Evolutionary conservation across 2,888 invertebrate genomes (phyloP).

Genomic region (Sinodicranocentrus sp.): DNA sequence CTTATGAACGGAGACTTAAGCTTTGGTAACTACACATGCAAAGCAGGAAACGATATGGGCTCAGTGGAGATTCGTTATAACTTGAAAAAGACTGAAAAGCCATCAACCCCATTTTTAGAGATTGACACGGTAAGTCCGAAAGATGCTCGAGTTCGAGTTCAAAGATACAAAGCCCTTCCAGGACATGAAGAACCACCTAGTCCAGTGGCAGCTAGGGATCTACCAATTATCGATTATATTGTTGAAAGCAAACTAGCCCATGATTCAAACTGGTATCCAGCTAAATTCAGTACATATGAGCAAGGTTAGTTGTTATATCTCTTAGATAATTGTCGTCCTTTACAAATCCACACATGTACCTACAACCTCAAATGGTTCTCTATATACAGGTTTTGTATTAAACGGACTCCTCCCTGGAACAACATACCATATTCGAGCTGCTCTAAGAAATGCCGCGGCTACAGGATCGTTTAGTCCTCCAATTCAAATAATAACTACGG

Average conservation of each 20-base stretch:
- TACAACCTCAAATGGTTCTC: neutral
- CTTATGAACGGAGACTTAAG: slow-evolving; percentile 52
- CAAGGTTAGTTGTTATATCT: slow-evolving; percentile 59
- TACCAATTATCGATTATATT: slow-evolving; percentile 66
- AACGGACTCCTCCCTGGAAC: slow-evolving; percentile 62
- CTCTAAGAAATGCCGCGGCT: slow-evolving; percentile 62
- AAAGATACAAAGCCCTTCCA: slow-evolving; percentile 57
- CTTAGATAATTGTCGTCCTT: too few species aligned
- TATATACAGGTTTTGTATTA: slow-evolving; percentile 59
- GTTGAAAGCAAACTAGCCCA: slow-evolving; percentile 65
- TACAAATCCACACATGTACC: too few species aligned
- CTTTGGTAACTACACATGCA: slow-evolving; percentile 68
- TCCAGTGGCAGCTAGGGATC: slow-evolving; percentile 44
- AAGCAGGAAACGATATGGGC: slow-evolving; percentile 63
- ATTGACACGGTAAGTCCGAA: slow-evolving; percentile 61
- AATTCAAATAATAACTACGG: slow-evolving; percentile 58
- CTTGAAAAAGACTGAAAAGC: slow-evolving; percentile 61
- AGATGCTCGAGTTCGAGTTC: slow-evolving; percentile 63
- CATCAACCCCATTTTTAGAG: slow-evolving; percentile 68
- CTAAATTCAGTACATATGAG: slow-evolving; percentile 58
- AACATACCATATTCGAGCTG: slow-evolving; percentile 69
- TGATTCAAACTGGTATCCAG: slow-evolving; percentile 65
- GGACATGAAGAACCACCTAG: slow-evolving; percentile 45
- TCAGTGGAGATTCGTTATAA: slow-evolving; percentile 57
- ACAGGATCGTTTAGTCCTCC: slow-evolving; percentile 63